A percentile compares a stretch with the other conserved stretches of the same genome.
These are phyloP conservation scores for Arenicola marina DNA, from an alignment of 2,888 invertebrate species.

Conservation along the genomic window DNA sequence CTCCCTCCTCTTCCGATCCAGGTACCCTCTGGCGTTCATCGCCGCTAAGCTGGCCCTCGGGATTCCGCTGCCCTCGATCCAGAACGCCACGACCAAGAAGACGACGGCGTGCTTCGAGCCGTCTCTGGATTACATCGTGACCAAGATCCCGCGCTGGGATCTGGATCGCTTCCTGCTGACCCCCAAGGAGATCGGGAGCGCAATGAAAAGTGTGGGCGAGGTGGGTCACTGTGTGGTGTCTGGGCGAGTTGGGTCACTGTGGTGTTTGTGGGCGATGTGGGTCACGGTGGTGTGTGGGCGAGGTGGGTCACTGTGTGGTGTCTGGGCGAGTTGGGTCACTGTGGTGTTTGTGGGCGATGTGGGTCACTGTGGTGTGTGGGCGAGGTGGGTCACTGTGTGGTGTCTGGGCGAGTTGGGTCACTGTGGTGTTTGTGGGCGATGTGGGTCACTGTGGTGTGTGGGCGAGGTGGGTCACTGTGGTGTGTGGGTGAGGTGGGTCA, in stretches of 20 bases:
- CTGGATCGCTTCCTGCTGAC: conserved; percentile 49
- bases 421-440: too few species aligned
- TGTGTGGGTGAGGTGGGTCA: too few species aligned
- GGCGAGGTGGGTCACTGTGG: conserved; percentile 43
- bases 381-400: conserved; percentile 37
- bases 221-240: conserved; percentile 25
- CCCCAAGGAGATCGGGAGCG: conserved; percentile 49
- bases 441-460: too few species aligned
- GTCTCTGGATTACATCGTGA: conserved; percentile 55
- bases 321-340: too few species aligned
- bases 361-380: too few species aligned
- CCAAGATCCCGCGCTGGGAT: conserved; percentile 56
- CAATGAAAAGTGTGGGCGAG: conserved; percentile 59
- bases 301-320: conserved; percentile 33
- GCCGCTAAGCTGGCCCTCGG: conserved; percentile 54
- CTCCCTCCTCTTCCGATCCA: conserved; percentile 8
- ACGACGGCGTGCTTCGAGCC: conserved; percentile 57
- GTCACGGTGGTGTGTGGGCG: too few species aligned
- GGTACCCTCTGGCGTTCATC: conserved; percentile 56
- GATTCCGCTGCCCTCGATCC: conserved; percentile 43
- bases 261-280: too few species aligned
- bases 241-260: too few species aligned
- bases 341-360: too few species aligned
- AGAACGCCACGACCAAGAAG: conserved; percentile 47
- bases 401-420: too few species aligned